A percentile compares a stretch with the other conserved stretches of the same genome.
Conservation (phyloP, 2,888 invertebrate genomes). For the Ophion obscuratus region DNA sequence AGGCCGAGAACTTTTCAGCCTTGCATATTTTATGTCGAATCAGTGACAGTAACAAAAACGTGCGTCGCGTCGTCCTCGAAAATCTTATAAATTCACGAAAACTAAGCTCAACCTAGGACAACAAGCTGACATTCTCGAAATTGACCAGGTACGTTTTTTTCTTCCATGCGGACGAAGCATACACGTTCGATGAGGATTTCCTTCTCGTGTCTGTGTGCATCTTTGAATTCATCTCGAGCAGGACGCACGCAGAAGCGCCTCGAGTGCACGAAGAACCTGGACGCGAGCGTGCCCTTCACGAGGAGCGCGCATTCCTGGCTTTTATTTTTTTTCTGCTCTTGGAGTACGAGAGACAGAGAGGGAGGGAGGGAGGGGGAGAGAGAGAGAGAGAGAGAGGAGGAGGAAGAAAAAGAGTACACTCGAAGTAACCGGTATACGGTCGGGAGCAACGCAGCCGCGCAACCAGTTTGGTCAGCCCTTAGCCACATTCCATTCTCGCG, state of each 20-base stretch:
- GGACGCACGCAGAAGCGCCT: constrained; percentile 18
- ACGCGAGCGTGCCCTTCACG: constrained; percentile 55
- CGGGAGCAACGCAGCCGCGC: constrained; percentile 49
- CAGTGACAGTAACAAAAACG: background rate
- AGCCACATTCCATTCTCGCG: constrained; percentile 77
- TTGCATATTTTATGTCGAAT: too few relatives aligned
- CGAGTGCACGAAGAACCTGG: constrained; percentile 36
- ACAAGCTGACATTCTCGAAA: too few relatives aligned
- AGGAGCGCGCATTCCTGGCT: constrained; percentile 54
- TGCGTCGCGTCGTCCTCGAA: background rate
- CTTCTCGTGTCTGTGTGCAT: background rate
- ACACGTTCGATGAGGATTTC: background rate
- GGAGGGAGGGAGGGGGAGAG: background rate
- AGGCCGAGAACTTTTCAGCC: too few relatives aligned
- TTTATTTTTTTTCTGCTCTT: constrained; percentile 63
- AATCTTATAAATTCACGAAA: background rate
- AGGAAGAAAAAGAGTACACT: constrained; percentile 69
- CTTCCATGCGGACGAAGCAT: background rate
- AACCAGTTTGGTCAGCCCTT: constrained; percentile 75
- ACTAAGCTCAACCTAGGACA: background rate
- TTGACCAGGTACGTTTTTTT: background rate
- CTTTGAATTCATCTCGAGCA: constrained; percentile 2
- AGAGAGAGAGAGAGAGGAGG: background rate
- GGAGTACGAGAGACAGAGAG: constrained; percentile 17
- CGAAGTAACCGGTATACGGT: constrained; percentile 72